Conservation (phyloP, 2,113 vertebrate genomes). For the Boulengerochromis microlepis region DNA sequence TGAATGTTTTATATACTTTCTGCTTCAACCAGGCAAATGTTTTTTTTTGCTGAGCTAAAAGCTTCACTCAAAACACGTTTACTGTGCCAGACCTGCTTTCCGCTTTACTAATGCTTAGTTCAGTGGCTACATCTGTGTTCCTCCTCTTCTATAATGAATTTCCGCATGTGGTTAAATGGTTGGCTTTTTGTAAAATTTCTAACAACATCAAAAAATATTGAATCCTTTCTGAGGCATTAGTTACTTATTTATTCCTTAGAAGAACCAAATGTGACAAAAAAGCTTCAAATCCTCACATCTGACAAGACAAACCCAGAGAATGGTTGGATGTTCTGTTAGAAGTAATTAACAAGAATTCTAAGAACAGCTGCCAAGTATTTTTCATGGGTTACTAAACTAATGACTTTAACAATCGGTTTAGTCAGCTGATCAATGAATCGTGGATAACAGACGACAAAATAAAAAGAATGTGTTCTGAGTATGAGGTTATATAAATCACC, state of each 20-base stretch:
- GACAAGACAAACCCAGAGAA: not conserved
- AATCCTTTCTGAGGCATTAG: not conserved
- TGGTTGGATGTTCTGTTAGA: not conserved
- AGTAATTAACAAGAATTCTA: not conserved
- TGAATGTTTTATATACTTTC: not conserved
- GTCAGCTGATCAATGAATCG: not conserved
- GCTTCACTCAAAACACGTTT: not conserved
- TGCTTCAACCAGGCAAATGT: not conserved
- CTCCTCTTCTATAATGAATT: not conserved
- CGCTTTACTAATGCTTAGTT: not conserved
- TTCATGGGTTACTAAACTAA: not conserved
- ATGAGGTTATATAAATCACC: conserved; percentile 69
- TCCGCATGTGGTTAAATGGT: not conserved
- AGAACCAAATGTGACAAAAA: not conserved
- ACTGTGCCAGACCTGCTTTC: fast-evolving
- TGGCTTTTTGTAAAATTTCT: not conserved
- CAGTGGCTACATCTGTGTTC: not conserved
- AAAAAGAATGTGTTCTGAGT: not conserved
- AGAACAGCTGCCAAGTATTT: not conserved
- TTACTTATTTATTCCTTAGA: not conserved
- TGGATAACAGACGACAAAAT: not conserved
- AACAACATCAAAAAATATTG: not conserved
- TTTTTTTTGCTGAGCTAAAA: not conserved
- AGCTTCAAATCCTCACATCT: not conserved
- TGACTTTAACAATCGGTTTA: not conserved